Base-by-base conservation (phyloP, 1,140 invertebrate species). In the Bombus soroeensis region DNA sequence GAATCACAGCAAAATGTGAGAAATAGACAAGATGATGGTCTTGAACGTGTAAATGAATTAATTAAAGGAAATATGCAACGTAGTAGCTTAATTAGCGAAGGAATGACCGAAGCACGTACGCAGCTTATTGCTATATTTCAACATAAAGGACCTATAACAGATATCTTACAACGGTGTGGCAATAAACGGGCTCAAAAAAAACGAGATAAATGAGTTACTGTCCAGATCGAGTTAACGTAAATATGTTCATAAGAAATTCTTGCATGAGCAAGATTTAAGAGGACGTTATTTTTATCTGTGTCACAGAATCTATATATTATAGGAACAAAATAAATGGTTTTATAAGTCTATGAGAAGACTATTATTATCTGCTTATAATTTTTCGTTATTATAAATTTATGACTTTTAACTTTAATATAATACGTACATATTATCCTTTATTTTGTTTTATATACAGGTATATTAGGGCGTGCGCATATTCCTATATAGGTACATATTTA, bases 51-150 rank as follows among this genome's bases (percentile, higher is more conserved):
- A 2, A 97, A 96, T 91, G 98, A 98, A 95, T 93, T 98, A 70
- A 96, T 98, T 28, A 98, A 98, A 97, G 98, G 98, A 62, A 99
- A 99, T 95, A 97, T 99, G 93, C 99, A 99, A 95, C 96, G 99
- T 72, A 98, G 98, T 94, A 98, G 97, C 96, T 97, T 99, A 70
- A 98, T 99, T 59, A 97, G 97, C 78, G 98, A 99, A 94, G 98
- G 98, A 85, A 97, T 99, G 94, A 96, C 96, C 89, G 99, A 99
- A 94, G 97, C 98, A 0, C 97, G 97, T 89, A 96, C 96, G 66
- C 97, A 98, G 93, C 97, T 99, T 71, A 97, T 98, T 91, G 97
- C 98, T 92, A 97, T 99, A 83, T 98, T 99, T 93, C 98, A 99
- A 89, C 98, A 99, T 93, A 98, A 98, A 94, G 96, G 96, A 57